Conservation (phyloP, 2,113 vertebrate genomes). For the Epinephelus cyanopodus region DNA sequence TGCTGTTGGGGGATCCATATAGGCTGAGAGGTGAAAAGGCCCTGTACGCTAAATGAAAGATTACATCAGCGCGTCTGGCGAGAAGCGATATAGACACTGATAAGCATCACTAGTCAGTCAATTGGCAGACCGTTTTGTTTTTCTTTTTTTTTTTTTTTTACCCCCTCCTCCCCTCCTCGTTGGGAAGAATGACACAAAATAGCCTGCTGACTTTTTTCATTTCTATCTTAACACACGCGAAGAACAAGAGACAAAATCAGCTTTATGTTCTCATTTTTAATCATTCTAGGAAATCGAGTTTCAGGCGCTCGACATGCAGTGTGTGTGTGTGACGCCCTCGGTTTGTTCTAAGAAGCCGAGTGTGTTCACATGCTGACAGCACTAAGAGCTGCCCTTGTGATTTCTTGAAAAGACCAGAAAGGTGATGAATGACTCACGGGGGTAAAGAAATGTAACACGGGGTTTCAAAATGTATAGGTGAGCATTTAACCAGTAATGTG, state of each 20-base stretch:
- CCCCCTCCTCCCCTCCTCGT: background rate
- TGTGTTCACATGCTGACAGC: constrained; percentile 63
- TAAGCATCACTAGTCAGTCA: constrained; percentile 64
- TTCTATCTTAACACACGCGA: constrained; percentile 39
- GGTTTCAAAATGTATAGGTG: constrained; percentile 40
- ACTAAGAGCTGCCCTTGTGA: background rate
- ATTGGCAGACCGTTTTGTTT: constrained; percentile 33
- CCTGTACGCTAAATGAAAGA: constrained; percentile 54
- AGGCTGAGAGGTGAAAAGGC: constrained; percentile 52
- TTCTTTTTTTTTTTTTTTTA: constrained; percentile 45
- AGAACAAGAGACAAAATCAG: constrained; percentile 22
- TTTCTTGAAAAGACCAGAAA: constrained; percentile 82
- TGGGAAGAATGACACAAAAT: constrained; percentile 50
- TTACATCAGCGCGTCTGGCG: constrained; percentile 69
- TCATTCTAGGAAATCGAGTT: constrained; percentile 80
- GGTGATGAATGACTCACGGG: constrained; percentile 62
- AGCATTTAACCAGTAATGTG: constrained; percentile 6
- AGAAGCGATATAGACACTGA: constrained; percentile 64
- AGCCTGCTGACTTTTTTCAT: background rate
- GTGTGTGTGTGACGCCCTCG: constrained; percentile 65
- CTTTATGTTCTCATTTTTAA: constrained; percentile 44
- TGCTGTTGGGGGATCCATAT: background rate
- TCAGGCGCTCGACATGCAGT: constrained; percentile 44
- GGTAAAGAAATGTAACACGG: background rate
- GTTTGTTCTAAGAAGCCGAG: constrained; percentile 82